Conservation (phyloP, 2,797 vertebrate species). For the Myotis pilosus region DNA sequence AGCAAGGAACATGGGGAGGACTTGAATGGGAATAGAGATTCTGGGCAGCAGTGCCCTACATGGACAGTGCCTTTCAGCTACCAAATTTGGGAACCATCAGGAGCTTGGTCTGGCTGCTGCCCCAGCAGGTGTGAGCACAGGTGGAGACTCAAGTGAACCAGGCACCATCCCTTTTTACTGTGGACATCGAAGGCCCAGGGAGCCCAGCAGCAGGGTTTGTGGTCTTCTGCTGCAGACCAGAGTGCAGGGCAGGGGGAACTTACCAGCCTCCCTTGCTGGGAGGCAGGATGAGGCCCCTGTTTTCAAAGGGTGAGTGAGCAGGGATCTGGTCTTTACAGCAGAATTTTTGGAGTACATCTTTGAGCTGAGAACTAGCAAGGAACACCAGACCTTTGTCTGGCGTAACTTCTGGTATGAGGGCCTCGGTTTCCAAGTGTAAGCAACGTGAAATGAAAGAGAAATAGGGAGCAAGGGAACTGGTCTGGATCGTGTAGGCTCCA, state of each 20-base stretch:
- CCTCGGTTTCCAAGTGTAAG: slow-evolving; percentile 51
- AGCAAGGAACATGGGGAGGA: not conserved
- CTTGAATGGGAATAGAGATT: not conserved
- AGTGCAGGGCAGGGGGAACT: not conserved
- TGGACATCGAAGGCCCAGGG: not conserved
- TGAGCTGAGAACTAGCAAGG: not conserved
- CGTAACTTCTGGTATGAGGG: not conserved
- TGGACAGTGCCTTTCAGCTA: not conserved
- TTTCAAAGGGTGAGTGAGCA: not conserved
- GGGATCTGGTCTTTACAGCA: not conserved
- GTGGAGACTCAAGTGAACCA: not conserved
- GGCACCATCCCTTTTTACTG: not conserved
- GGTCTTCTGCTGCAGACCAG: not conserved
- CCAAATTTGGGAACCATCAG: not conserved
- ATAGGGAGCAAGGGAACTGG: not conserved
- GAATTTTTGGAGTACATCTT: slow-evolving; percentile 53
- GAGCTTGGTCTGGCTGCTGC: not conserved
- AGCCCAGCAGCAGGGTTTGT: not conserved
- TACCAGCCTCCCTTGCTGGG: not conserved
- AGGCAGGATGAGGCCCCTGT: not conserved
- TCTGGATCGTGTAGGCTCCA: not conserved
- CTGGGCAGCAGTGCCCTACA: not conserved
- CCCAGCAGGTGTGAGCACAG: not conserved
- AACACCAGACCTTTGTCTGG: not conserved
- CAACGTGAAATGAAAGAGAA: slow-evolving; percentile 43